phyloP scores from a whole-genome alignment of 2,888 invertebrate species.

The Melolontha melolontha region DNA sequence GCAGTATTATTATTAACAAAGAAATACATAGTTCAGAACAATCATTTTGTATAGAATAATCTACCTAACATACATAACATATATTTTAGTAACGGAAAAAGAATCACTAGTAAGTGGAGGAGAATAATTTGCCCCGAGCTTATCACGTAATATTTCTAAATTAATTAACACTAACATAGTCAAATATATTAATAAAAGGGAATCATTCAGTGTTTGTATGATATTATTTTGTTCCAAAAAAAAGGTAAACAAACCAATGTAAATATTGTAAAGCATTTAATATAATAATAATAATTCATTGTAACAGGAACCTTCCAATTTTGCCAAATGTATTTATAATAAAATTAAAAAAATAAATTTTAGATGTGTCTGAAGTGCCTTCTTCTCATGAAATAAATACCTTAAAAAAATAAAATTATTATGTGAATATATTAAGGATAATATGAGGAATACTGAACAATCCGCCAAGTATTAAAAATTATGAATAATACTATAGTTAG shows the following conservation, averaged over 20 bases:
- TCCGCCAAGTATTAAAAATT: constrained; percentile 57
- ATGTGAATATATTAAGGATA: too few species aligned
- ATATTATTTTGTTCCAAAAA: too few species aligned
- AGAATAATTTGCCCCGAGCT: constrained; percentile 23
- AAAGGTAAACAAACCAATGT: constrained; percentile 8
- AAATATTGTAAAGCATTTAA: constrained; percentile 48
- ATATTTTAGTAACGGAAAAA: constrained; percentile 41
- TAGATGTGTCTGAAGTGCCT: constrained; percentile 65
- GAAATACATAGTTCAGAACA: constrained; percentile 40
- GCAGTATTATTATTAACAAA: constrained; percentile 21
- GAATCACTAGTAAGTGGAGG: constrained; percentile 31
- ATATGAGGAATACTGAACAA: constrained; percentile 49
- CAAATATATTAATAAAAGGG: background rate
- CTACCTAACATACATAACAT: constrained; percentile 20
- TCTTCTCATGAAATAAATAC: constrained; percentile 47
- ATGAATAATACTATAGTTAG: constrained; percentile 18
- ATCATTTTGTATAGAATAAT: constrained; percentile 44
- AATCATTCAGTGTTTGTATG: too few species aligned
- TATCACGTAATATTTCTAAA: constrained; percentile 17
- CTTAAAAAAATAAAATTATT: constrained; percentile 35
- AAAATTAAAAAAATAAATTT: constrained; percentile 46
- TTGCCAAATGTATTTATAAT: constrained; percentile 61
- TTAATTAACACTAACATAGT: constrained; percentile 21
- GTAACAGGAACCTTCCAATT: constrained; percentile 66
- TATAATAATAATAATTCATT: constrained; percentile 41